Base-by-base conservation (phyloP, 2,797 vertebrate genomes). In the Cryptoblepharus egeriae region DNA sequence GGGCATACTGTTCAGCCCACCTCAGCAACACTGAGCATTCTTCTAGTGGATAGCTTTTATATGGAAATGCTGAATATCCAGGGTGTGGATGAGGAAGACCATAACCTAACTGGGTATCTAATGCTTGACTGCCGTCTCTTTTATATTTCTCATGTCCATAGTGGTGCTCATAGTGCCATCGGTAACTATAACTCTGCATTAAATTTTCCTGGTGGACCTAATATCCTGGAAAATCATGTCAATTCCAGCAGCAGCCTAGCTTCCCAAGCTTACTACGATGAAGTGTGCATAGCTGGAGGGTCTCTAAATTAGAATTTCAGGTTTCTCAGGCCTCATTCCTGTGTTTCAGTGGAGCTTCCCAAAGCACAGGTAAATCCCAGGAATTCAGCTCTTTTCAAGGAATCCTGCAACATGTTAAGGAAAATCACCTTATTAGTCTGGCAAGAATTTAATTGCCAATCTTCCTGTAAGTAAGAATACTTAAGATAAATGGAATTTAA, bases 31-130 rank as follows among this genome's bases (percentile, higher is more conserved):
- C 28, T 83, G 10, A 37, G 49, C 11, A 22, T 77, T 11, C 55
- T 77, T 61, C 57, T 49, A 1, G 81, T 82, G 30, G 67, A 77
- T 39, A 65, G 81, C 32, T 82, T 82, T 69, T 82, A 77, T 26
- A 16, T 82, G 57, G 77, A 77, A 75, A 35, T 12, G 11, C 42
- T 82, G 26, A 57, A 82, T n/a, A 3, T 39, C 4, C 13, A 0
- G 93, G 70, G 86, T 87, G 93, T 1, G 93, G 93, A 78, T 83
- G 94, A 78, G 15, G 55, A 57, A 75, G 88, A 3, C 91, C 93
- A 76, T 24, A 91, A 1, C 93, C 93, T 92, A 89, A 91, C 12
- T 3, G 15, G 63, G 88, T 76, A 75, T n/a, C 67, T 82, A 68
- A 30, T 82, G 80, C 75, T 55, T 82, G 72, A 22, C 73, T 20